Evolutionary conservation across 2,797 vertebrate genomes (phyloP).

Genomic region (Neomorphus geoffroyi): DNA sequence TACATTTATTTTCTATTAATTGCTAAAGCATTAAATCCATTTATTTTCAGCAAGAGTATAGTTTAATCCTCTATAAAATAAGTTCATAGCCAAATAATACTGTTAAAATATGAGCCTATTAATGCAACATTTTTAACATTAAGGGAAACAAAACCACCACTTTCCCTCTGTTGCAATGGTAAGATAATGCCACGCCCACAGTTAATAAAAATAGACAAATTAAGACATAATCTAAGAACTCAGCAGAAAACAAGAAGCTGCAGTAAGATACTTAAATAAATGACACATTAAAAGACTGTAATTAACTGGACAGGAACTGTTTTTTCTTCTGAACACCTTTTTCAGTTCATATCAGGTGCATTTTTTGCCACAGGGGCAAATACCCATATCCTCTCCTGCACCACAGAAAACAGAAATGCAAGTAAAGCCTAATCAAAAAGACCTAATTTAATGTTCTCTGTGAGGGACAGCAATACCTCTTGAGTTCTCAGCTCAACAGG

Average conservation of each 20-base stretch:
- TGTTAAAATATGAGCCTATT: conserved; percentile 32
- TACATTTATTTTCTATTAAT: conserved; percentile 40
- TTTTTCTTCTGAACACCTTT: background rate
- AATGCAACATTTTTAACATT: conserved; percentile 27
- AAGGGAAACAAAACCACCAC: conserved; percentile 35
- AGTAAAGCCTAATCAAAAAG: background rate
- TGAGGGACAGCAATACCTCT: background rate
- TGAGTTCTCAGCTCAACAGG: background rate
- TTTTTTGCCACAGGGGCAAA: background rate
- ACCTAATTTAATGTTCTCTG: background rate
- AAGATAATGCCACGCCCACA: background rate
- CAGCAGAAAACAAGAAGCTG: background rate
- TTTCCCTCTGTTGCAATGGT: background rate
- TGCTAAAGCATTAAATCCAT: conserved; percentile 56
- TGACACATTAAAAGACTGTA: background rate
- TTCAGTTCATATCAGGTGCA: background rate
- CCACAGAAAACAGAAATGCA: background rate
- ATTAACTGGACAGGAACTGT: background rate
- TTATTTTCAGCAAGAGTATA: conserved; percentile 33
- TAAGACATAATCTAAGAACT: background rate
- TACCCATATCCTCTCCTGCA: background rate
- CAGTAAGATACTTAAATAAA: background rate
- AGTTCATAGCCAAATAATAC: conserved; percentile 23
- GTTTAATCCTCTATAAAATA: conserved; percentile 41
- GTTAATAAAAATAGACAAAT: background rate